phyloP scores from a whole-genome alignment of 2,888 invertebrate genomes.

The Drosophila peninsularis region DNA sequence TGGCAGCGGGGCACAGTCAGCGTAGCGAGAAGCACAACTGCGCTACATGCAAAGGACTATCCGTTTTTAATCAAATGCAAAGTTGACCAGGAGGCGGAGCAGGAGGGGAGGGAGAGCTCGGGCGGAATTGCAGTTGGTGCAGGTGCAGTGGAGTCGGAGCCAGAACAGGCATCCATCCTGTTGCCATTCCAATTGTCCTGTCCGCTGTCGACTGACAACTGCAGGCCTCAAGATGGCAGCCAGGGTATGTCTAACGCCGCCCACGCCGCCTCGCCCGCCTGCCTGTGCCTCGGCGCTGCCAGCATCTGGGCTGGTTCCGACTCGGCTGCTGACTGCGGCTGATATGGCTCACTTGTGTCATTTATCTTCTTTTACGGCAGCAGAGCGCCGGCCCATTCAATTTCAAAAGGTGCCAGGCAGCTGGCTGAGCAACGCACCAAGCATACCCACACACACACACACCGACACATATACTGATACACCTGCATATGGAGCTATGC shows the following conservation, averaged over 20 bases:
- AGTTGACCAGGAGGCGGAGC: slow-evolving; percentile 39
- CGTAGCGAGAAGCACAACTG: slow-evolving; percentile 20
- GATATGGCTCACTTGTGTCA: slow-evolving; percentile 80
- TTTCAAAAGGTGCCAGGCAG: slow-evolving; percentile 77
- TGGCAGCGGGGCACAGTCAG: slow-evolving; percentile 17
- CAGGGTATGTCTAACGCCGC: slow-evolving; percentile 31
- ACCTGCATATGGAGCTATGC: slow-evolving; percentile 32
- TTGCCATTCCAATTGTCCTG: slow-evolving; percentile 9
- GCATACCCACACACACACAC: slow-evolving; percentile 31
- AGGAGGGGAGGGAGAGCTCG: background rate
- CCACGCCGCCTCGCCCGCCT: background rate
- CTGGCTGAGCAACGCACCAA: slow-evolving; percentile 63
- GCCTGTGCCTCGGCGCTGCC: slow-evolving; percentile 19
- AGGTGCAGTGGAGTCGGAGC: background rate
- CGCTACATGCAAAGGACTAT: slow-evolving; percentile 49
- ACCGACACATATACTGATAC: slow-evolving; percentile 1
- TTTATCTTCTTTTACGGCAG: slow-evolving; percentile 77
- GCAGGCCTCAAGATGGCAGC: slow-evolving; percentile 72
- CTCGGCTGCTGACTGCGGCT: slow-evolving; percentile 62
- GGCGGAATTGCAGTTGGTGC: slow-evolving; percentile 4
- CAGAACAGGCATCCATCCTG: background rate
- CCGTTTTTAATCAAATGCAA: slow-evolving; percentile 75
- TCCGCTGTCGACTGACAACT: slow-evolving; percentile 52
- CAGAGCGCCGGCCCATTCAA: slow-evolving; percentile 64
- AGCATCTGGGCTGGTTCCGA: slow-evolving; percentile 38